Conservation (phyloP, 2,888 invertebrate species). For the Seira ritae region DNA sequence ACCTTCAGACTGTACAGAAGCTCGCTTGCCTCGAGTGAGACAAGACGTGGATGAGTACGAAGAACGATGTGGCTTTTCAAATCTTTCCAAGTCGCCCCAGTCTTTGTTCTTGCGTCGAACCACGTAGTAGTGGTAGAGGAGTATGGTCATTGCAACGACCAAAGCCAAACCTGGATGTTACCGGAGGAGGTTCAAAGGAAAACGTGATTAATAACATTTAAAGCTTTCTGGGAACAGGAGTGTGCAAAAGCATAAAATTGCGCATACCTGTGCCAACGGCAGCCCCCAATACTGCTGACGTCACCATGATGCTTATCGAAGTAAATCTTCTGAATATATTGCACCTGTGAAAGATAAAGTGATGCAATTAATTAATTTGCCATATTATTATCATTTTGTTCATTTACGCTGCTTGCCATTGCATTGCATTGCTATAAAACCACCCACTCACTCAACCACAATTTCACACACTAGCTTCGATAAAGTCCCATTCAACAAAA, state of each 20-base stretch:
- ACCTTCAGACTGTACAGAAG: constrained; percentile 53
- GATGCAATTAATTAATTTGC: neutral
- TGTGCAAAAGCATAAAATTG: too few species aligned
- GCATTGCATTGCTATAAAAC: too few species aligned
- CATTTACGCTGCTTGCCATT: neutral
- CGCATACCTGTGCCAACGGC: constrained; percentile 79
- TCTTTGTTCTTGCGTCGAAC: constrained; percentile 79
- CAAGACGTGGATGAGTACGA: constrained; percentile 68
- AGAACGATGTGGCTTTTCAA: constrained; percentile 65
- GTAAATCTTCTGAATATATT: neutral
- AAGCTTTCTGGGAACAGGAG: too few species aligned
- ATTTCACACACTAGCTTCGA: neutral
- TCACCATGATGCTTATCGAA: constrained; percentile 77
- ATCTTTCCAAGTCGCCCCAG: constrained; percentile 80
- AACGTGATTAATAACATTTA: too few species aligned
- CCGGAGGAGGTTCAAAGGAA: too few species aligned
- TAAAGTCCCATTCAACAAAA: too few species aligned
- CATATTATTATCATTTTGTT: neutral
- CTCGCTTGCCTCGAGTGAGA: constrained; percentile 51
- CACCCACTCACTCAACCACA: too few species aligned
- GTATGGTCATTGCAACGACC: constrained; percentile 81
- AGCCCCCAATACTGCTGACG: constrained; percentile 82
- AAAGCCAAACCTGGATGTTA: constrained; percentile 78
- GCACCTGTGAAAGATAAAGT: neutral
- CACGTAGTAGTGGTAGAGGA: constrained; percentile 82